phyloP scores from a whole-genome alignment of 37 sponge, comb jelly and placozoan species.

The Bolinopsis microptera region DNA sequence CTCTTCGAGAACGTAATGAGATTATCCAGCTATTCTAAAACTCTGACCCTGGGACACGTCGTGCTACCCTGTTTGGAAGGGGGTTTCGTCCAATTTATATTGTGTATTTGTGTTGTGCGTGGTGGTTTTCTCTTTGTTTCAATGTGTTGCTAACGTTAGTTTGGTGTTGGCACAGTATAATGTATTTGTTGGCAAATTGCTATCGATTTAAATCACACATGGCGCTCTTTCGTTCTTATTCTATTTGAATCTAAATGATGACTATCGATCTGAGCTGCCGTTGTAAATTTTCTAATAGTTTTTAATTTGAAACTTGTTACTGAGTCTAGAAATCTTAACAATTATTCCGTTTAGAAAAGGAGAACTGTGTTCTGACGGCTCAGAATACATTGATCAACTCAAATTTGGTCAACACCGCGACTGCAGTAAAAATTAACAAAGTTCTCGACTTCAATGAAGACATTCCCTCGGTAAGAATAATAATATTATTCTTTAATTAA shows the following conservation, averaged over 20 bases:
- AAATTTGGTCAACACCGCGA: background rate
- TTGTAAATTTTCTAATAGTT: no score
- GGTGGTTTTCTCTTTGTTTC: background rate
- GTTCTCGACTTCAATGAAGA: slow-evolving; percentile 58
- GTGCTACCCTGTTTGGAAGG: background rate
- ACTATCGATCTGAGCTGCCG: no score
- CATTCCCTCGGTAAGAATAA: slow-evolving; percentile 4
- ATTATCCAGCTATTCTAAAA: background rate
- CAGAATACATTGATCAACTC: slow-evolving; percentile 26
- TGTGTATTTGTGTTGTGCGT: background rate
- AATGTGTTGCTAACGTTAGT: background rate
- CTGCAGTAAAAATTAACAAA: slow-evolving; percentile 19
- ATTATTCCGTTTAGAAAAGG: slow-evolving; percentile 59
- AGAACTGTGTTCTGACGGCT: background rate
- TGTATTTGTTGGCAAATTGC: no score
- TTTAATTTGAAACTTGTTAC: no score
- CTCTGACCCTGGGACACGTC: background rate
- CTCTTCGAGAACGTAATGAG: background rate
- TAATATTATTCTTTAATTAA: no score
- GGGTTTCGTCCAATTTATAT: background rate
- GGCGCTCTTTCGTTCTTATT: no score
- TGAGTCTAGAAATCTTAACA: no score
- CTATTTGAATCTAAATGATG: no score
- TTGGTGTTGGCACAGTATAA: no score
- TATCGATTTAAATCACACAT: no score